phyloP scores from a whole-genome alignment of 1,140 invertebrate species.

The Lordiphosa stackelbergi region DNA sequence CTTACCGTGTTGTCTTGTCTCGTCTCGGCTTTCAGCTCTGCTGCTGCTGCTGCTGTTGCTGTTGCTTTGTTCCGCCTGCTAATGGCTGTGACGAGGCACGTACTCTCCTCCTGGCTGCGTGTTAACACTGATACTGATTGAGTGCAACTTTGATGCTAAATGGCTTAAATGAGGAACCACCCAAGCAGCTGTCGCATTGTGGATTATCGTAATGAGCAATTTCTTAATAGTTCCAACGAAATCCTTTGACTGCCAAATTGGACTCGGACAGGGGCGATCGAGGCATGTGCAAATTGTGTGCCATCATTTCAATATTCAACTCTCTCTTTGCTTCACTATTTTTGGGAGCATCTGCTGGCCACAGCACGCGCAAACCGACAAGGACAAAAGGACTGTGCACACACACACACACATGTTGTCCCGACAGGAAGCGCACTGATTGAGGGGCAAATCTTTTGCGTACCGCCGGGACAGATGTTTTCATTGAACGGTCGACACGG shows the following conservation, averaged over 20 bases:
- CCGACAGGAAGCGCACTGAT: constrained; percentile 70
- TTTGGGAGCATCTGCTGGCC: constrained; percentile 46
- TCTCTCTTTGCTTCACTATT: neutral
- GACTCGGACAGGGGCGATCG: constrained; percentile 15
- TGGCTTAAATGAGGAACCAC: constrained; percentile 50
- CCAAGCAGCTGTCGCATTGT: constrained; percentile 31
- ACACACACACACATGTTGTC: constrained; percentile 29
- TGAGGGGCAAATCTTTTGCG: constrained; percentile 56
- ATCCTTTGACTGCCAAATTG: constrained; percentile 45
- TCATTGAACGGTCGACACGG: constrained; percentile 9
- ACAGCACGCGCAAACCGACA: constrained; percentile 60
- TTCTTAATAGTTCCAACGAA: constrained; percentile 13
- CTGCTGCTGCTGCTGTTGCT: neutral
- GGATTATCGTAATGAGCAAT: constrained; percentile 1
- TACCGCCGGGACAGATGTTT: constrained; percentile 62
- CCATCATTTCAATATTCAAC: constrained; percentile 41
- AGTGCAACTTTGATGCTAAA: constrained; percentile 55
- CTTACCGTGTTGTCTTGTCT: constrained; percentile 2
- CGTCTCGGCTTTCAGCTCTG: constrained; percentile 12
- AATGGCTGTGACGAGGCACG: neutral
- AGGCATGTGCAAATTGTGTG: constrained; percentile 57
- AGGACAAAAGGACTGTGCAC: constrained; percentile 26
- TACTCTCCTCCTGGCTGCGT: constrained; percentile 9
- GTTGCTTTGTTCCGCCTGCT: constrained; percentile 2
- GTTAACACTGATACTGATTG: constrained; percentile 61